Conservation (phyloP, 2,797 vertebrate species). For the Malurus leucopterus region DNA sequence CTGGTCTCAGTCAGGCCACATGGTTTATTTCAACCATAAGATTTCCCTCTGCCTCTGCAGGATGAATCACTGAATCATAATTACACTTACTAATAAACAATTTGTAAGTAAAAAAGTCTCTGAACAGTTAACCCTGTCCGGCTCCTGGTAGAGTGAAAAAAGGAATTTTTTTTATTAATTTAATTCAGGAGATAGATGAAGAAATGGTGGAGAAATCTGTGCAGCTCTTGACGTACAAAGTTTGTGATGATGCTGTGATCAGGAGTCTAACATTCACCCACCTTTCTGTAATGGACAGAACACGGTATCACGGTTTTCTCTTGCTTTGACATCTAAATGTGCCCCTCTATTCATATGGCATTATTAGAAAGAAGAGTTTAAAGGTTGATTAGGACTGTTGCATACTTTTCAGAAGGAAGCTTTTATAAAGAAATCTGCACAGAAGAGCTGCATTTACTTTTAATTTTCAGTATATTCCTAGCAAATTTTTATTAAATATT, state of each 20-base stretch:
- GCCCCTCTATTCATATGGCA: neutral
- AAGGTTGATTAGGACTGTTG: neutral
- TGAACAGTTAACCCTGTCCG: neutral
- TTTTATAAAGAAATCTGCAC: neutral
- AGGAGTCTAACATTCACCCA: neutral
- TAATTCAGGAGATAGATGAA: neutral
- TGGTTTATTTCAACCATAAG: neutral
- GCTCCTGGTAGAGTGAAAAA: neutral
- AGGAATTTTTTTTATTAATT: neutral
- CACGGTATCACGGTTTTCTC: neutral
- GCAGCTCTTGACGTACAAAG: neutral
- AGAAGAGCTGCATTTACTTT: neutral
- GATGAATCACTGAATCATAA: neutral
- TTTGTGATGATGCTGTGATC: neutral
- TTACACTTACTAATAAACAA: neutral
- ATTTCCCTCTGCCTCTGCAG: neutral
- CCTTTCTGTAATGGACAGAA: neutral
- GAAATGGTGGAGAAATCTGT: neutral
- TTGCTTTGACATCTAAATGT: neutral
- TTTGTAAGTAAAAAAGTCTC: neutral
- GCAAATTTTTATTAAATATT: conserved; percentile 24
- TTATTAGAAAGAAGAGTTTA: neutral
- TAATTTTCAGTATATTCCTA: conserved; percentile 1
- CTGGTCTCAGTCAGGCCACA: neutral
- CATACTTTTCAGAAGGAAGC: neutral